Evolutionary conservation across 2,888 invertebrate genomes (phyloP).

Genomic region (Stramonita haemastoma): DNA sequence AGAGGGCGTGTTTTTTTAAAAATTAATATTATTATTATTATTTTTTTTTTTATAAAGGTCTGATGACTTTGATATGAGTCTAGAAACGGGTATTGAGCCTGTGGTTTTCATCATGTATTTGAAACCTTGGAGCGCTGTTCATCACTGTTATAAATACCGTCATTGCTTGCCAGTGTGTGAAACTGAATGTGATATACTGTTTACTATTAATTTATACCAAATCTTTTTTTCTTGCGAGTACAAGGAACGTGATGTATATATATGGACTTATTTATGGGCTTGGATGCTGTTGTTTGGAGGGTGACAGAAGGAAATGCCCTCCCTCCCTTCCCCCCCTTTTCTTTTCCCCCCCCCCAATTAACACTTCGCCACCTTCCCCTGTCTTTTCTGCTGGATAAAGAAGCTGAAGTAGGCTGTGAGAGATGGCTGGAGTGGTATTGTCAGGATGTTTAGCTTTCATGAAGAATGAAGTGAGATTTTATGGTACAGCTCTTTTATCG

Average conservation of each 20-base stretch:
- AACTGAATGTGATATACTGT: conserved; percentile 24
- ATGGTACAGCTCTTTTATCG: no score
- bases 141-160: background rate
- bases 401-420: background rate
- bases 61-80: background rate
- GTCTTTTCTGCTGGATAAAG: no score
- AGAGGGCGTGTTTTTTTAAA: no score
- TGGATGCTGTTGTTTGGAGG: background rate
- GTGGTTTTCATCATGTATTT: background rate
- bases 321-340: background rate
- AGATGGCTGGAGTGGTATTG: background rate
- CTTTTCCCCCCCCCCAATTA: background rate
- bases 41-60: background rate
- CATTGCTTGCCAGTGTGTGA: conserved; percentile 32
- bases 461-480: background rate
- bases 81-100: background rate
- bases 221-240: background rate
- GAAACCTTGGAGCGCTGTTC: background rate
- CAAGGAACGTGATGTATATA: conserved; percentile 18
- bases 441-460: background rate
- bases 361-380: background rate
- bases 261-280: conserved; percentile 31
- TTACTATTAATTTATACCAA: conserved; percentile 12
- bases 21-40: no score
- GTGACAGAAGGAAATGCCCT: conserved; percentile 20